Percentiles rank a stretch among this genome's conserved stretches.
These are phyloP conservation scores for Oreonectes daqikongensis DNA, from an alignment of 2,797 vertebrate genomes.

Conservation along the genomic window DNA sequence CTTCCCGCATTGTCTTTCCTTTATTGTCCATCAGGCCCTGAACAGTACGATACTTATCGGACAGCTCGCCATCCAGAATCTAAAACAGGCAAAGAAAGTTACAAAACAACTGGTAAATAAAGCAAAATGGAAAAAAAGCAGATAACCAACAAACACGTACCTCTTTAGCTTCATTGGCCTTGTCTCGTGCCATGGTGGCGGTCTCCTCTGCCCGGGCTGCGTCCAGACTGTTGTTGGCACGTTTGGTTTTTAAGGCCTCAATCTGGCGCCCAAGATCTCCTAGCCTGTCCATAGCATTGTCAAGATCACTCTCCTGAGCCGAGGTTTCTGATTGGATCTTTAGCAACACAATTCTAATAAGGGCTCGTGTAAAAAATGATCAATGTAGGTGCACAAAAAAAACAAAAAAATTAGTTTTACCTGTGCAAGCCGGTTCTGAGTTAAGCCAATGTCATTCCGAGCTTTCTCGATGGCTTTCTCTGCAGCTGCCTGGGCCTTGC, in stretches of 20 bases:
- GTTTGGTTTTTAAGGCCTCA: constrained; percentile 86
- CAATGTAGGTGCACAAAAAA: background rate
- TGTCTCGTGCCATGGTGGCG: constrained; percentile 83
- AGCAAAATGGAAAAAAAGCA: background rate
- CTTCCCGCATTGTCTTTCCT: constrained; percentile 82
- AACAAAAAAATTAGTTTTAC: too few relatives aligned
- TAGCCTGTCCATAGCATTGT: constrained; percentile 78
- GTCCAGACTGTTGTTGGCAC: constrained; percentile 90
- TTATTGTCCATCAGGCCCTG: constrained; percentile 88
- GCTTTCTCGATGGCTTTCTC: constrained; percentile 85
- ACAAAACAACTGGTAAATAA: background rate
- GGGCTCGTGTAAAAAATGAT: background rate
- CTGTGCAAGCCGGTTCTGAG: constrained; percentile 76
- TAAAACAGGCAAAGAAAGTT: constrained; percentile 60
- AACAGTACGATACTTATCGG: constrained; percentile 87
- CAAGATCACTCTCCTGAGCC: constrained; percentile 79
- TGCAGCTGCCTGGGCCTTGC: constrained; percentile 81
- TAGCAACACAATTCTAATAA: background rate
- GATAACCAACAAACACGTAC: constrained; percentile 63
- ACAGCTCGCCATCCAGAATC: constrained; percentile 87
- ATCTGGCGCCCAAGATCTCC: constrained; percentile 80
- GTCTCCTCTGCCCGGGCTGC: constrained; percentile 88
- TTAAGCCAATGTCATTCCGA: constrained; percentile 81
- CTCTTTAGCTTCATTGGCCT: constrained; percentile 91
- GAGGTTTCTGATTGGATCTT: constrained; percentile 86